A percentile compares a stretch with the other conserved stretches of the same genome.
These are phyloP conservation scores for Crocidura indochinensis DNA, from an alignment of 2,797 vertebrate genomes.

Conservation along the genomic window DNA sequence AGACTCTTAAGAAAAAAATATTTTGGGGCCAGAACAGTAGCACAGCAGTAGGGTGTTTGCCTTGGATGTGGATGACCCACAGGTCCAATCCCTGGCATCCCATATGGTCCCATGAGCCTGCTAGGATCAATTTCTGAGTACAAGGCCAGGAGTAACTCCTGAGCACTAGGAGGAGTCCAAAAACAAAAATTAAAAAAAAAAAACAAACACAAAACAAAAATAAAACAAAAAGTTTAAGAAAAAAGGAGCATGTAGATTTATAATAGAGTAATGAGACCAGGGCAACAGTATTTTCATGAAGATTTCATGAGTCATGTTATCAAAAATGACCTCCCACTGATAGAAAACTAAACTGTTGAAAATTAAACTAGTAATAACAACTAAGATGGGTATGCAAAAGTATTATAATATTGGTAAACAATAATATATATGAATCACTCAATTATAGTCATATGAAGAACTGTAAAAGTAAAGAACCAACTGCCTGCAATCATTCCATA, in stretches of 20 bases:
- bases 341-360: slow-evolving; percentile 20
- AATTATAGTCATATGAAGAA: background rate
- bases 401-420: background rate
- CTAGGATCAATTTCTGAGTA: too few relatives aligned
- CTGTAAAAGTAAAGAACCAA: background rate
- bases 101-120: too few relatives aligned
- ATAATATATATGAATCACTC: background rate
- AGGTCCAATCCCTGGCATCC: too few relatives aligned
- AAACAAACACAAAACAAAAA: too few relatives aligned
- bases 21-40: too few relatives aligned
- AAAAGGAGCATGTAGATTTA: background rate
- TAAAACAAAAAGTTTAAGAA: background rate
- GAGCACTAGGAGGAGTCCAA: too few relatives aligned
- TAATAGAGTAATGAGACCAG: background rate
- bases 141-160: too few relatives aligned
- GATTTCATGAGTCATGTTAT: background rate
- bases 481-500: background rate
- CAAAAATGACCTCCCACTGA: background rate
- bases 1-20: slow-evolving; percentile 41
- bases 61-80: too few relatives aligned
- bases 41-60: too few relatives aligned
- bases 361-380: background rate
- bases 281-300: background rate
- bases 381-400: background rate
- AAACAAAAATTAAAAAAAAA: too few relatives aligned